Base-by-base conservation (phyloP, 2,113 vertebrate genomes). In the Symphodus melops region DNA sequence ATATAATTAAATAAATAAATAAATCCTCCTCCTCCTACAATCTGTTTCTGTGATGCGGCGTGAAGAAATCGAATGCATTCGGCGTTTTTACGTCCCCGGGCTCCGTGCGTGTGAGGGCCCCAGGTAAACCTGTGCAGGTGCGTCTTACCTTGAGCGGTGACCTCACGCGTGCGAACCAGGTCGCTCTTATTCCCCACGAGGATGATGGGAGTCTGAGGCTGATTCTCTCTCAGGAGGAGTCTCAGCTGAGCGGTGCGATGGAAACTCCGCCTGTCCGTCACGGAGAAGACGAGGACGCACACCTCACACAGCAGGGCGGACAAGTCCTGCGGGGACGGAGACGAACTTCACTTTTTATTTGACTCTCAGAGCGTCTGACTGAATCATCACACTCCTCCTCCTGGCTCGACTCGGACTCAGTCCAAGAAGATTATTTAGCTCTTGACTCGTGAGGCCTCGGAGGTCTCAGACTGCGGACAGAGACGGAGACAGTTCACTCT, bases 101-200 rank as follows among this genome's bases (percentile, higher is more conserved):
- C 2, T 25, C 25, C 4, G 25, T 25, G 25, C 4, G 4, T 2
- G 25, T 25, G 25, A 25, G 25, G 25, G 25, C 25, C 25, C 25
- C 2, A 25, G 25, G 2, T 44, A 14, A 44, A 44, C 2, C 12
- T 8, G 9, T 41, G 25, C 16, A 46, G 7, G 1, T 53, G 0
- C 0, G 0, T 51, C 76, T 58, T 71, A 94, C 96, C 96, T 88
- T 97, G 95, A 23, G 90, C 54, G 5, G 93, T 94, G 63, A 97
- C 96, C 72, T 96, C 96, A 23, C 96, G 88, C 0, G 95, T 95
- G 41, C 96, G 95, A 0, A 96, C 96, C 8, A 97, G 90, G 87
- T 96, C 96, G 1, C 95, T 96, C 90, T 96, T 97, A 83, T 97
- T 97, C 72, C 96, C 96, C 9, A 96, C 96, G 0, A 97, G 93